A percentile compares a stretch with the other conserved stretches of the same genome.
Conservation (phyloP, 1,140 invertebrate species). For the Gonatopus flavifemur region DNA sequence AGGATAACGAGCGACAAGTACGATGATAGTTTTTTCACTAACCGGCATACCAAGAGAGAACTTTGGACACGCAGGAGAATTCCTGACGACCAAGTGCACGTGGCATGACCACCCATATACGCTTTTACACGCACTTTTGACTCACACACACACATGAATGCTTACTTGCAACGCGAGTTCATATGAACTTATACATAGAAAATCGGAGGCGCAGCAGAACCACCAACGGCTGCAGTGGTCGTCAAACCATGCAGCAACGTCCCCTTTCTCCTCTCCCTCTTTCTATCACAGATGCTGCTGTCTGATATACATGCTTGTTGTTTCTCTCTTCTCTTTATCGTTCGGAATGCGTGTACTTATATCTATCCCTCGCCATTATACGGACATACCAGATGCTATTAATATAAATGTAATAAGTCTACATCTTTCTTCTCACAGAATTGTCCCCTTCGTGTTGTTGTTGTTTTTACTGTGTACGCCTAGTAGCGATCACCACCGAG, state of each 20-base stretch:
- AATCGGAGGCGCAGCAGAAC: too few species aligned
- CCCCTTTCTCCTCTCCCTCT: constrained; percentile 1
- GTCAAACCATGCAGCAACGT: too few species aligned
- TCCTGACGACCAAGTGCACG: constrained; percentile 33
- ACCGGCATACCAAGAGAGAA: constrained; percentile 43
- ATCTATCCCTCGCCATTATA: background rate
- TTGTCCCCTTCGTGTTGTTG: too few species aligned
- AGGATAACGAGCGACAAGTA: constrained; percentile 48
- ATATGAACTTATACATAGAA: too few species aligned
- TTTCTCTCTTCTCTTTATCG: constrained; percentile 7
- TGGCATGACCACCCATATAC: constrained; percentile 30
- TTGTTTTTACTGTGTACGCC: too few species aligned
- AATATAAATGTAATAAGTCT: too few species aligned
- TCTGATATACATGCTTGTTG: constrained; percentile 3
- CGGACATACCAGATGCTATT: too few species aligned
- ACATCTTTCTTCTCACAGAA: too few species aligned
- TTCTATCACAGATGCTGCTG: too few species aligned
- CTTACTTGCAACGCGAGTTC: background rate
- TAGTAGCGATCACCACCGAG: too few species aligned
- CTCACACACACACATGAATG: constrained; percentile 9
- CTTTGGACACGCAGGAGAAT: constrained; percentile 39
- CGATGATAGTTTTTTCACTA: constrained; percentile 39
- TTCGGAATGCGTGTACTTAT: background rate
- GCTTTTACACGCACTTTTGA: constrained; percentile 6
- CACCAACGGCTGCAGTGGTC: too few species aligned